Percentiles rank a stretch among this genome's conserved stretches.
Conservation (phyloP, 2,797 vertebrate species). For the Syngnathus acus region DNA sequence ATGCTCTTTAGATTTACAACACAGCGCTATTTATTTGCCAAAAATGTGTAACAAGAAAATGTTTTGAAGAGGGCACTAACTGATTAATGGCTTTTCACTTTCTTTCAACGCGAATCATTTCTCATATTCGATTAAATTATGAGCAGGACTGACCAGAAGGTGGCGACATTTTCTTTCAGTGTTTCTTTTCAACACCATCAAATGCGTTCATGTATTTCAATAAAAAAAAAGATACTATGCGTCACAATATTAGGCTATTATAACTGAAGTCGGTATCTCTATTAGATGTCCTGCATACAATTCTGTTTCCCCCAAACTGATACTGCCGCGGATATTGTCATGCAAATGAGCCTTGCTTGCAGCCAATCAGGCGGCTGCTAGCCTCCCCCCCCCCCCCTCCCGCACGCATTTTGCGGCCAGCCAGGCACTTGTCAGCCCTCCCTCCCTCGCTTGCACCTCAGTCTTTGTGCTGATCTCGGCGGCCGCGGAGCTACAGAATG, state of each 20-base stretch:
- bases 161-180: constrained; percentile 27
- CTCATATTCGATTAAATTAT: not conserved
- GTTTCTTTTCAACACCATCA: not conserved
- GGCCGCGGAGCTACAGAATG: constrained; percentile 42
- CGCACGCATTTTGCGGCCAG: constrained; percentile 52
- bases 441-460: constrained; percentile 27
- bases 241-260: not conserved
- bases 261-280: not conserved
- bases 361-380: constrained; percentile 65
- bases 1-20: too few species aligned
- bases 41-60: too few species aligned
- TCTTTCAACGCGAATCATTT: not conserved
- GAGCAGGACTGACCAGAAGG: constrained; percentile 27
- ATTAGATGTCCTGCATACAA: not conserved
- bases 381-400: constrained; percentile 24
- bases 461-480: constrained; percentile 57
- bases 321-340: constrained; percentile 22
- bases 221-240: not conserved
- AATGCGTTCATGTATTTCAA: not conserved
- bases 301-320: constrained; percentile 60
- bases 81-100: not conserved
- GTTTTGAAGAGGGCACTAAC: too few species aligned
- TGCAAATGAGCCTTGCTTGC: constrained; percentile 27
- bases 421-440: constrained; percentile 27
- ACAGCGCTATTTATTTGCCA: too few species aligned